These are phyloP conservation scores for Sinodicranocentrus sp. DNA, from an alignment of 2,888 invertebrate species.

Conservation along the genomic window DNA sequence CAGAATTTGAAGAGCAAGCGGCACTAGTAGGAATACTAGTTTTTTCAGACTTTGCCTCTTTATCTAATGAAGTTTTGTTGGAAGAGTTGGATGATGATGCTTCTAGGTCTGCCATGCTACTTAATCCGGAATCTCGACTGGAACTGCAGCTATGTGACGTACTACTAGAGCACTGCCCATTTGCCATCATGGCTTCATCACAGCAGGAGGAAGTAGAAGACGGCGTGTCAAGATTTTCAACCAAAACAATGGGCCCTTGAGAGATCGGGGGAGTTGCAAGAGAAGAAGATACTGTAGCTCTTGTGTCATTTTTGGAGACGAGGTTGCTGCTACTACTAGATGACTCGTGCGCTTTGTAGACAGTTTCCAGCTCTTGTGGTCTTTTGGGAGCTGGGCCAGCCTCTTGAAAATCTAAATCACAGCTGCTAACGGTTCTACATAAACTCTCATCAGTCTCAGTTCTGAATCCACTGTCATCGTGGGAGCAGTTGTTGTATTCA, in stretches of 20 bases:
- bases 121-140: constrained; percentile 74
- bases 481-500: constrained; percentile 67
- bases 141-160: constrained; percentile 73
- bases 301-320: constrained; percentile 11
- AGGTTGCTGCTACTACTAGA: not conserved
- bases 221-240: constrained; percentile 64
- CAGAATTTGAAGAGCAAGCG: constrained; percentile 21
- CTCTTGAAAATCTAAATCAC: constrained; percentile 66
- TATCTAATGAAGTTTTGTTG: constrained; percentile 24
- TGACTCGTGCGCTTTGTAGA: constrained; percentile 21
- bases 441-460: constrained; percentile 69
- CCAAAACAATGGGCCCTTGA: constrained; percentile 58
- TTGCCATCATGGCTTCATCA: constrained; percentile 55
- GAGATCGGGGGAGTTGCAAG: constrained; percentile 42
- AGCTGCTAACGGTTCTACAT: constrained; percentile 69
- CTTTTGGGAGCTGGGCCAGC: constrained; percentile 60
- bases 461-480: constrained; percentile 65
- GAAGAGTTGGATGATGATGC: constrained; percentile 37
- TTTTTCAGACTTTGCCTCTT: constrained; percentile 61
- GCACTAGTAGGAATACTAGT: not conserved
- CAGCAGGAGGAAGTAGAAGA: constrained; percentile 69
- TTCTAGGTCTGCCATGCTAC: constrained; percentile 73
- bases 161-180: constrained; percentile 50
- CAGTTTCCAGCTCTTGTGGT: constrained; percentile 41
- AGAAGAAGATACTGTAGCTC: not conserved